Conservation (phyloP, 2,888 invertebrate genomes). For the Agriopis aurantiaria region DNA sequence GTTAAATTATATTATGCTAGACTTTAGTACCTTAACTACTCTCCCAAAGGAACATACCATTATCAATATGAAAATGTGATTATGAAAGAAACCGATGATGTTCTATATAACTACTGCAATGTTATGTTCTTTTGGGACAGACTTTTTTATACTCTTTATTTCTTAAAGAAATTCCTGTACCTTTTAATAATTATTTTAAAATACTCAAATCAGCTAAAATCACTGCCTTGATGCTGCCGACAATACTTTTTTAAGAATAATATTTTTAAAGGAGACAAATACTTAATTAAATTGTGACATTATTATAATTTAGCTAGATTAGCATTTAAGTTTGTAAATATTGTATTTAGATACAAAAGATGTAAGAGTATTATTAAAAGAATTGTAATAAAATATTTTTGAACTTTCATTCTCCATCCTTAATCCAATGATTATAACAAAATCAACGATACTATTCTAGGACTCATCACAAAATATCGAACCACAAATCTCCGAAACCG, state of each 20-base stretch:
- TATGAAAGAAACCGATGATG: not conserved
- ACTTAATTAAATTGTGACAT: slow-evolving; percentile 62
- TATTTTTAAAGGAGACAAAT: slow-evolving; percentile 51
- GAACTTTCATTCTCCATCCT: slow-evolving; percentile 4
- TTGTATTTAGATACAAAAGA: slow-evolving; percentile 83
- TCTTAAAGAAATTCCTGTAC: slow-evolving; percentile 50
- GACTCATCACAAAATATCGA: too few species aligned
- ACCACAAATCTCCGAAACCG: too few species aligned
- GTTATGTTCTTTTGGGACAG: slow-evolving; percentile 77
- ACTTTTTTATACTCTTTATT: slow-evolving; percentile 52
- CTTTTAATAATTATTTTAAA: slow-evolving; percentile 54
- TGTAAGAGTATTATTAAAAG: slow-evolving; percentile 83
- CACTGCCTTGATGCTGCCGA: slow-evolving; percentile 68
- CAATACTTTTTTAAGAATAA: slow-evolving; percentile 39
- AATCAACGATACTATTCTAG: not conserved
- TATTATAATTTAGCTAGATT: slow-evolving; percentile 61
- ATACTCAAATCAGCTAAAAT: slow-evolving; percentile 74
- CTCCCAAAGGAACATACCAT: slow-evolving; percentile 76
- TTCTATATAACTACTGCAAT: not conserved
- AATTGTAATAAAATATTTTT: slow-evolving; percentile 55
- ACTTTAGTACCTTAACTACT: slow-evolving; percentile 50
- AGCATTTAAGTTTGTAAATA: slow-evolving; percentile 82
- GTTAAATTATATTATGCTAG: slow-evolving; percentile 65
- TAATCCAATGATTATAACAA: not conserved
- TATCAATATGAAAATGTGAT: slow-evolving; percentile 2